Evolutionary conservation across 2,888 invertebrate species (phyloP).

Genomic region (Leistus spinibarbis): DNA sequence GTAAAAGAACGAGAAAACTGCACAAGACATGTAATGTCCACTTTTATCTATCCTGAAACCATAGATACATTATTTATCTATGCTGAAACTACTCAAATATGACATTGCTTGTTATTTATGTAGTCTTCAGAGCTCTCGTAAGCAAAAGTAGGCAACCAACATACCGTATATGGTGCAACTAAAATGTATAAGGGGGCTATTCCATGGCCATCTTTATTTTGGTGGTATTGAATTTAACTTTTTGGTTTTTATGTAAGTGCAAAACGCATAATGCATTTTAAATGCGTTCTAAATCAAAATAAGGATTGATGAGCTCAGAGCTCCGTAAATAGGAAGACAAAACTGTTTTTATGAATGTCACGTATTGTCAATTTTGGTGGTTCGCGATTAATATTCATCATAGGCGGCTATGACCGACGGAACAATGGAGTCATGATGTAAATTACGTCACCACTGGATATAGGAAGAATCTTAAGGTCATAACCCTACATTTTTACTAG

Average conservation of each 20-base stretch:
- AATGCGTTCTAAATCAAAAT: neutral
- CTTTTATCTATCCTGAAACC: no score
- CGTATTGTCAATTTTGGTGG: neutral
- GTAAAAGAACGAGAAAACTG: no score
- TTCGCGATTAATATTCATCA: neutral
- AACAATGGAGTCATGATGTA: neutral
- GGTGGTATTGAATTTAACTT: neutral
- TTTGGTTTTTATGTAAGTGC: no score
- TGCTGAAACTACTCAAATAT: neutral
- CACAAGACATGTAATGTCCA: no score
- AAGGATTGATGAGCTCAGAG: neutral
- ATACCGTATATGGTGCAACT: neutral
- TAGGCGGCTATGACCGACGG: neutral
- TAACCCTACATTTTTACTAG: neutral
- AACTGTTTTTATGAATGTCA: neutral
- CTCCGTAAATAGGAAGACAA: neutral
- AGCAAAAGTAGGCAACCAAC: neutral
- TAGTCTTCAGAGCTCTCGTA: neutral
- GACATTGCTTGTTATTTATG: neutral
- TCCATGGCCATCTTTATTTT: neutral
- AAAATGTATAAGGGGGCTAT: neutral
- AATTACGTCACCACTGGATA: neutral
- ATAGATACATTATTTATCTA: no score
- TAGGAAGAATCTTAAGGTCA: neutral
- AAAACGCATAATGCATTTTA: neutral